Evolutionary conservation across 2,113 vertebrate genomes (phyloP), one percentile per base, ranked within the genome.

Genomic region (Rostratula benghalensis): DNA sequence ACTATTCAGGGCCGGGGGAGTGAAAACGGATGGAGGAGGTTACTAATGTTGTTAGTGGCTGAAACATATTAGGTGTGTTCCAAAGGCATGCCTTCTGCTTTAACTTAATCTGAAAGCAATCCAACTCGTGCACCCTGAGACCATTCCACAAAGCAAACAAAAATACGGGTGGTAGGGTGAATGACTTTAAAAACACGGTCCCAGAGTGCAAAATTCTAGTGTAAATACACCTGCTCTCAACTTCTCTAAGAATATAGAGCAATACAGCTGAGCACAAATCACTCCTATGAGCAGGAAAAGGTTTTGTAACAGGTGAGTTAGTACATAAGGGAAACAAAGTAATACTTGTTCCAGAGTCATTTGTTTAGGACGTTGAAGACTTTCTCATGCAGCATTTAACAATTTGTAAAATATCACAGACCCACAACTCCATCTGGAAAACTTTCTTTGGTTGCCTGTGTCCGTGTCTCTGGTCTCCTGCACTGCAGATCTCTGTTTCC

Each of bases 1-100:
- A 2, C 33, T 84, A 18, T 48, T 27, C 2, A 2, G 33, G 37
- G 15, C 1, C 11, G 46, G 1, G 33, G 35, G 43, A 1, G 2
- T 7, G 7, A 39, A 50, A 61, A 25, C 39, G 27, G 11, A 4
- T n/a, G 74, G 27, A 78, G 35, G 33, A 94, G 56, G 21, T 53
- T 84, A 41, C 64, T 70, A 50, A 53, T 54, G 37, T 64, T 20
- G 3, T 63, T 31, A 50, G n/a, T 54, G 13, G 22, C 3, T 70
- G 41, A 13, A 84, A 39, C 61, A 64, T 33, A 46, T 48, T 56
- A 70, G 54, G n/a, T 54, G 81, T 25, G 18, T 45, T 48, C 50
- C 68, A 89, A 56, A 74, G 75, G 13, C 20, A 50, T 11, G 60
- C 71, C 51, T 87, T 82, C 51, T 59, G 28, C 51, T 68, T 91